Evolutionary conservation across 1,140 invertebrate genomes (phyloP).

Genomic region (Lucilia sericata): DNA sequence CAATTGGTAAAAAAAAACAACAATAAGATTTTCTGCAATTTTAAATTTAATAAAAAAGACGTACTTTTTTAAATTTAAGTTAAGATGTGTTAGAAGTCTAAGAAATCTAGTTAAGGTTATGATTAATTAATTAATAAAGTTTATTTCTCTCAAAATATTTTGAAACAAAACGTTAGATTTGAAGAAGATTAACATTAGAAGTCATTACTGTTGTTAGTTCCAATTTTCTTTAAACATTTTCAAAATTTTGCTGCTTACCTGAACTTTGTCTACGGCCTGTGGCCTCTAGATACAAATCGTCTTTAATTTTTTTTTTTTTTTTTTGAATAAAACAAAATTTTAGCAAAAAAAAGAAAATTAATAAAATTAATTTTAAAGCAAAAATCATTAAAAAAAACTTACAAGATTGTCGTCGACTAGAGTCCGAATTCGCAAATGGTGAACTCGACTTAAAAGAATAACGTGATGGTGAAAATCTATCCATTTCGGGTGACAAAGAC

Average conservation of each 20-base stretch:
- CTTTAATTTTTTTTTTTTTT: constrained; percentile 48
- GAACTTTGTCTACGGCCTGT: constrained; percentile 66
- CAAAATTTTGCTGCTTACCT: constrained; percentile 58
- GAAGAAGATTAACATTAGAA: background rate
- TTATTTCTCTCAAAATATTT: no score
- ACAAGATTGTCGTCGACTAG: constrained; percentile 63
- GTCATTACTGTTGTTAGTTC: background rate
- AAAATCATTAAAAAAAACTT: constrained; percentile 51
- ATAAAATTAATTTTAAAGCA: constrained; percentile 12
- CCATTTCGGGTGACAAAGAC: constrained; percentile 66
- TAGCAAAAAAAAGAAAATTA: constrained; percentile 41
- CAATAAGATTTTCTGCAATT: no score
- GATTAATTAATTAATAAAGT: background rate
- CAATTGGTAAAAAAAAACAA: background rate
- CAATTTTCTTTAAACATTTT: background rate
- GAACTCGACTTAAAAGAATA: constrained; percentile 58
- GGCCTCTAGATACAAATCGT: constrained; percentile 67
- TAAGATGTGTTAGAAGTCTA: background rate
- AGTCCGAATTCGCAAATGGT: constrained; percentile 52
- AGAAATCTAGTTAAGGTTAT: background rate
- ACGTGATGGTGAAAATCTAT: constrained; percentile 61
- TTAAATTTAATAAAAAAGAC: no score
- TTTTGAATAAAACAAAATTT: constrained; percentile 41
- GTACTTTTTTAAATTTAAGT: background rate
- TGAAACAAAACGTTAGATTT: background rate